Evolutionary conservation across 2,888 invertebrate species (phyloP), one percentile per base, ranked within the genome.

Genomic region (Spisula subtruncata): DNA sequence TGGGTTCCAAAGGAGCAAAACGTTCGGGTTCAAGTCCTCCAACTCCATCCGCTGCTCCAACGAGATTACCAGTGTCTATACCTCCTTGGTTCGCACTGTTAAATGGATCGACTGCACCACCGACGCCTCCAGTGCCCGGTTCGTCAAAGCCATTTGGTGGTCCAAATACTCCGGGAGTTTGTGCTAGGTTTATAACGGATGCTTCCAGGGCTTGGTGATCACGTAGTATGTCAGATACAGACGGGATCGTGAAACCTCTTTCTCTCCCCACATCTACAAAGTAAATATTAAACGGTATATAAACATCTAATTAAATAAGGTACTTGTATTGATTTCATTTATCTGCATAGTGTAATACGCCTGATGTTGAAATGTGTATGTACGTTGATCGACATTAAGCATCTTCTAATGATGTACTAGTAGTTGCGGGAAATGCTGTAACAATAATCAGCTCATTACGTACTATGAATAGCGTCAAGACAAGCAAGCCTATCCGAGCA

Each of bases 141-240:
- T 32, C 35, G 0, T 60, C 83, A 25, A 66, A 32, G 48, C 46
- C 83, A 14, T 12, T 51, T 6, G 41, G 48, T 25, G 80, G 29
- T 25, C 35, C 48, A 29, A 71, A 66, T 51, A 81, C 79, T 35
- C 41, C 54, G 6, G 75, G n/a, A 48, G 83, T 8, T 32, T n/a
- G 29, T 25, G 82, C 29, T 0, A 71, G 54, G 35, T 83, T 79
- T 12, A 87, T 1, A 14, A 79, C 75, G 32, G 75, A 54, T 10
- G 87, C 8, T 51, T 54, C 83, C 1, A 82, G 32, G 20, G 48
- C 48, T 35, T 29, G 35, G 16, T 41, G 41, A 8, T 54, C n/a
- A 1, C 75, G 66, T 0, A 87, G 35, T 35, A 87, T 75, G 16
- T 87, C 87, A 0, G 83, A 75, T 0, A 82, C 29, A 5, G 85